Evolutionary conservation across 2,113 vertebrate species (phyloP).

Genomic region (Anser brachyrhynchus): DNA sequence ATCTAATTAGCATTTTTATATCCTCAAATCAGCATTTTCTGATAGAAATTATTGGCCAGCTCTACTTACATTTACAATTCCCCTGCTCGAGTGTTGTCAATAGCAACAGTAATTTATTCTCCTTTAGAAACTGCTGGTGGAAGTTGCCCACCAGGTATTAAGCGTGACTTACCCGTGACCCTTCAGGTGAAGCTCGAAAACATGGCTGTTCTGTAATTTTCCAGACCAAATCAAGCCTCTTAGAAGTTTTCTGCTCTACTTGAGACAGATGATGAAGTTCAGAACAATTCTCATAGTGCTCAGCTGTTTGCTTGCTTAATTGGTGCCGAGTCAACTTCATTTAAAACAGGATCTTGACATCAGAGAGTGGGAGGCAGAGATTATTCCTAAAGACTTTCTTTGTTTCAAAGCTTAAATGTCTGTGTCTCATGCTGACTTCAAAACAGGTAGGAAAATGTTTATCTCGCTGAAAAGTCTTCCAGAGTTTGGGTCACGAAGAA

Average conservation of each 20-base stretch:
- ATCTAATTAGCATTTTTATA: constrained; percentile 2
- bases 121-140: not conserved
- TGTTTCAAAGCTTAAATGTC: not conserved
- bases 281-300: not conserved
- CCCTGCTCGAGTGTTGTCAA: not conserved
- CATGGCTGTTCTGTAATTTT: not conserved
- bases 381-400: not conserved
- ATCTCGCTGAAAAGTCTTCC: not conserved
- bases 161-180: not conserved
- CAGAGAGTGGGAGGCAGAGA: not conserved
- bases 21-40: not conserved
- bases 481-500: not conserved
- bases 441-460: not conserved
- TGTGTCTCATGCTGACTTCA: not conserved
- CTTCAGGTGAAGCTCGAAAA: not conserved
- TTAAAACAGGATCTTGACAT: not conserved
- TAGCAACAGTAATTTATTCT: constrained; percentile 19
- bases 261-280: not conserved
- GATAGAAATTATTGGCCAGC: not conserved
- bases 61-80: not conserved
- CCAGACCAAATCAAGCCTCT: not conserved
- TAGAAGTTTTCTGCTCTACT: not conserved
- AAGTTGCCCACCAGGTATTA: not conserved
- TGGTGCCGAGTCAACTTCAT: not conserved
- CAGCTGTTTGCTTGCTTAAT: not conserved